Evolutionary conservation across 2,797 vertebrate genomes (phyloP).

Genomic region (Centroberyx gerrardi): DNA sequence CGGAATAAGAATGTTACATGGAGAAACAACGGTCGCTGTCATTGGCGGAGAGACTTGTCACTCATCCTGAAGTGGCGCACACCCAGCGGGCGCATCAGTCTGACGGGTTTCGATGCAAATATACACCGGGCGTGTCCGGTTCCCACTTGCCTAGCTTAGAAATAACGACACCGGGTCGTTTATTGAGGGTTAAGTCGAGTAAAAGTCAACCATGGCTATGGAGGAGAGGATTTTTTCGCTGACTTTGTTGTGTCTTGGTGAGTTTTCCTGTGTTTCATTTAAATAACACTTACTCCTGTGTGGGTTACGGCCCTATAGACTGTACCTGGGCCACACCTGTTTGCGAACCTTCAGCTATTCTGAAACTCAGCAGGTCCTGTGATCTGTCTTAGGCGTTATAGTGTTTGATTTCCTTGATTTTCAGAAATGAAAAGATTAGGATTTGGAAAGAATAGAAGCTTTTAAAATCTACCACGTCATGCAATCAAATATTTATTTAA

Average conservation of each 20-base stretch:
- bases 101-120: slow-evolving; percentile 49
- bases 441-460: background rate
- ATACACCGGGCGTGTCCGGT: background rate
- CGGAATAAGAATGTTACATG: slow-evolving; percentile 34
- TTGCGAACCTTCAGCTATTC: slow-evolving; percentile 12
- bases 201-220: slow-evolving; percentile 16
- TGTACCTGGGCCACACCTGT: slow-evolving; percentile 65
- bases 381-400: background rate
- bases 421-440: too few species aligned
- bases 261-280: slow-evolving; percentile 38
- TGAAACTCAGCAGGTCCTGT: background rate
- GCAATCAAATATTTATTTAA: background rate
- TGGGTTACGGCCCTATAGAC: background rate
- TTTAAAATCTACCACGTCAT: background rate
- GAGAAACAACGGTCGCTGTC: background rate
- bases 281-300: background rate
- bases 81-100: slow-evolving; percentile 22
- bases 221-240: slow-evolving; percentile 8
- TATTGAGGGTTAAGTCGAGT: background rate
- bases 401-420: background rate
- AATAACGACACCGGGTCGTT: background rate
- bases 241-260: slow-evolving; percentile 58
- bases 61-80: background rate
- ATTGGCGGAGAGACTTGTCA: slow-evolving; percentile 65
- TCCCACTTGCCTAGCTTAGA: background rate